Base-by-base conservation (phyloP, 2,888 invertebrate species). In the Sarcophaga subvicina region DNA sequence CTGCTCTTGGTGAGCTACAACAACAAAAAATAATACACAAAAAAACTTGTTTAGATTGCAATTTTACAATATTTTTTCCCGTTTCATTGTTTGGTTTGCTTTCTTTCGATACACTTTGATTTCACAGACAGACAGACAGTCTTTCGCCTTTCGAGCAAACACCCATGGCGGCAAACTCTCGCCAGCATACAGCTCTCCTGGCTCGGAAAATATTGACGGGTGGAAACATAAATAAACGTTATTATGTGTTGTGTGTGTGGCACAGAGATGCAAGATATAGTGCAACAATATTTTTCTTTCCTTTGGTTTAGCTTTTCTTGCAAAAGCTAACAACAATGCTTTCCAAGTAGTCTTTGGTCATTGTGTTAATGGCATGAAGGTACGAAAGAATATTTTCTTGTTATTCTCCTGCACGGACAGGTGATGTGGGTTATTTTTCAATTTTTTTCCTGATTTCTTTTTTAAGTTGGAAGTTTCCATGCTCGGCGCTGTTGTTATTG, bases 131-230 rank as follows among this genome's bases (percentile, higher is more conserved):
- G 84, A 22, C 54, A 87, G 83, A 87, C 84, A 66, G 84, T 75
- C 67, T 71, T 81, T 81, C 81, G 79, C 84, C 84, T 49, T 81
- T 84, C 76, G 17, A 67, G 87, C 75, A 84, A 87, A 84, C 81
- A 87, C 81, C 78, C 78, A 63, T 83, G 83, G 80, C 70, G 86
- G 86, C 80, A 77, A 80, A 77, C 66, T 37, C 70, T 37, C 70
- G 76, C 69, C 69, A 59, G 72, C 54, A n/a, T 37, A 67, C 17
- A 63, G 47, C 54, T 64, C 20, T 27, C 22, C 73, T 82, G 63
- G 66, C 45, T 78, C 22, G 71, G 37, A 67, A 77, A 75, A 75
- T 79, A 84, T 73, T 73, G 66, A 17, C 54, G 54, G 37, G 54
- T 54, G 17, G 54, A 49, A 59, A 81, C 75, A 87, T 84, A 81